A percentile compares a stretch with the other conserved stretches of the same genome.
These are phyloP conservation scores for Ochropleura plecta DNA, from an alignment of 2,888 invertebrate genomes.

Conservation along the genomic window DNA sequence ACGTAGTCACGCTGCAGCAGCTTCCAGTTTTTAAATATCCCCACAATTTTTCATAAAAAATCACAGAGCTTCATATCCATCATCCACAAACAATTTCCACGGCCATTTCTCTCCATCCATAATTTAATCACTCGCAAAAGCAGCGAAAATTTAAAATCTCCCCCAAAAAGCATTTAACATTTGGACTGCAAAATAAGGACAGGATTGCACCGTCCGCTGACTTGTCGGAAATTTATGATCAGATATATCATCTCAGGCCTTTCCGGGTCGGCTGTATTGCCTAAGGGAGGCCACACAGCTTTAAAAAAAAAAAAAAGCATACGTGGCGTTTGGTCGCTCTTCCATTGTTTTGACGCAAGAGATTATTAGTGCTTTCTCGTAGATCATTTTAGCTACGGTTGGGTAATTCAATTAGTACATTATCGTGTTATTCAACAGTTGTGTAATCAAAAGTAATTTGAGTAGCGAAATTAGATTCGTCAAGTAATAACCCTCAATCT, in stretches of 20 bases:
- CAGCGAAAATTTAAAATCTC: conserved; percentile 59
- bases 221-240: conserved; percentile 83
- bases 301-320: conserved; percentile 57
- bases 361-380: background rate
- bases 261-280: conserved; percentile 57
- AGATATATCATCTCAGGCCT: conserved; percentile 84
- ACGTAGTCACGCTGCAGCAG: background rate
- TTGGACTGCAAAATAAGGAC: conserved; percentile 63
- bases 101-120: conserved; percentile 51
- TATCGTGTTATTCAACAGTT: conserved; percentile 7
- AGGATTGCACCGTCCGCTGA: conserved; percentile 68
- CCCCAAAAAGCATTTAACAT: conserved; percentile 61
- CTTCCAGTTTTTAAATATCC: conserved; percentile 26
- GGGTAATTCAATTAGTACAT: conserved; percentile 28
- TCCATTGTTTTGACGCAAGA: conserved; percentile 24
- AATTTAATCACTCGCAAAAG: conserved; percentile 55
- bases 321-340: conserved; percentile 35
- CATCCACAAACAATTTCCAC: conserved; percentile 54
- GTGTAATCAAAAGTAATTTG: conserved; percentile 34
- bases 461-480: conserved; percentile 30
- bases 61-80: conserved; percentile 52
- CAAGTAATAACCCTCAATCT: conserved; percentile 38
- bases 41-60: conserved; percentile 41
- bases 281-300: conserved; percentile 40
- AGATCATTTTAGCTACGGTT: background rate